Conservation (phyloP, 2,113 vertebrate genomes). For the Vimba vimba region DNA sequence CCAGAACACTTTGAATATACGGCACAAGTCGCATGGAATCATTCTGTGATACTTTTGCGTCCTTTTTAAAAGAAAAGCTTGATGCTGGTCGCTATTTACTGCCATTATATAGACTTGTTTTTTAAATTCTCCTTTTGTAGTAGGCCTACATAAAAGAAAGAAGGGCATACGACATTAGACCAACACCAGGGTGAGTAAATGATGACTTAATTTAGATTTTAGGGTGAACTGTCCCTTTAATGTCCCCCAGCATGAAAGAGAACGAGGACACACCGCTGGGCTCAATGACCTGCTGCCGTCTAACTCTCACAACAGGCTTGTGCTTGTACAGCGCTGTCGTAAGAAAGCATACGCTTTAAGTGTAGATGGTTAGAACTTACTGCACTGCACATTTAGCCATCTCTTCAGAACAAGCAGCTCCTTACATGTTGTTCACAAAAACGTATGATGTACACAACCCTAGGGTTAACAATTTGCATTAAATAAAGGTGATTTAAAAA, state of each 20-base stretch:
- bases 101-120: too few species aligned
- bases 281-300: background rate
- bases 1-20: too few species aligned
- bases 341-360: background rate
- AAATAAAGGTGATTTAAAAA: background rate
- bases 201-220: too few species aligned
- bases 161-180: too few species aligned
- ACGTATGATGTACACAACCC: background rate
- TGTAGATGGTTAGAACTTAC: background rate
- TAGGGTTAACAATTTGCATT: background rate
- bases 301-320: background rate
- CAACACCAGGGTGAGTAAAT: too few species aligned
- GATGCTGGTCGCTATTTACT: too few species aligned
- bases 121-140: too few species aligned
- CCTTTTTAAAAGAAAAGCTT: too few species aligned
- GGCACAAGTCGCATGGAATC: too few species aligned
- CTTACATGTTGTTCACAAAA: background rate
- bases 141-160: too few species aligned
- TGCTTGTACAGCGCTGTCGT: background rate
- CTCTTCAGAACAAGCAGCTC: background rate
- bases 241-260: background rate
- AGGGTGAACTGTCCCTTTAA: too few species aligned
- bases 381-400: background rate
- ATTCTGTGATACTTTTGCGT: too few species aligned
- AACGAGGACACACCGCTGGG: background rate